A percentile compares a stretch with the other conserved stretches of the same genome.
These are phyloP conservation scores for Alces alces DNA, from an alignment of 2,113 vertebrate genomes.

Conservation along the genomic window DNA sequence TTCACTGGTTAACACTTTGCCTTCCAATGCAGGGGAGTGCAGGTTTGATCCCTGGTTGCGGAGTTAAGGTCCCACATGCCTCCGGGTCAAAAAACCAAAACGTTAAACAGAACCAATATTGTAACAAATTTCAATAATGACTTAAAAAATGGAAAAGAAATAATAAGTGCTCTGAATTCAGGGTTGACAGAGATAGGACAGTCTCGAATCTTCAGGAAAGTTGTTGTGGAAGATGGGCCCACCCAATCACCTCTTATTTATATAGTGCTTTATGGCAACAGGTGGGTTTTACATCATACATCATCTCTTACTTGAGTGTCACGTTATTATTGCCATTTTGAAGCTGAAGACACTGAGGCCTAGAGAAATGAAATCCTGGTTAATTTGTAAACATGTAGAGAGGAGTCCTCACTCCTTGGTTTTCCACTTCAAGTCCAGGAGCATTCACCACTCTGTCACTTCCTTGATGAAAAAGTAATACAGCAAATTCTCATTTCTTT, in stretches of 20 bases:
- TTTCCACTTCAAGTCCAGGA: neutral
- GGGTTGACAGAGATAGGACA: neutral
- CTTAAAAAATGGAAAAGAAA: neutral
- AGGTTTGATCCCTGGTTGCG: neutral
- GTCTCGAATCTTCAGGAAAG: neutral
- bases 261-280: neutral
- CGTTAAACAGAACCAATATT: neutral
- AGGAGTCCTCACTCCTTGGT: neutral
- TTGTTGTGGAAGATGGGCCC: neutral
- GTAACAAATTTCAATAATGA: neutral
- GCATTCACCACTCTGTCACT: neutral
- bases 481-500: neutral
- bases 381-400: neutral
- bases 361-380: neutral
- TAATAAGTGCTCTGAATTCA: neutral
- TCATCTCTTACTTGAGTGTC: neutral
- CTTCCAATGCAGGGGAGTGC: neutral
- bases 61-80: neutral
- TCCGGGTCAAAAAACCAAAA: neutral
- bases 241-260: neutral
- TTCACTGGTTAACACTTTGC: neutral
- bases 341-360: neutral
- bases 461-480: neutral
- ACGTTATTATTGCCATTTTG: neutral
- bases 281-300: neutral